Conservation (phyloP, 2,888 invertebrate species). For the Physocephala rufipes region DNA sequence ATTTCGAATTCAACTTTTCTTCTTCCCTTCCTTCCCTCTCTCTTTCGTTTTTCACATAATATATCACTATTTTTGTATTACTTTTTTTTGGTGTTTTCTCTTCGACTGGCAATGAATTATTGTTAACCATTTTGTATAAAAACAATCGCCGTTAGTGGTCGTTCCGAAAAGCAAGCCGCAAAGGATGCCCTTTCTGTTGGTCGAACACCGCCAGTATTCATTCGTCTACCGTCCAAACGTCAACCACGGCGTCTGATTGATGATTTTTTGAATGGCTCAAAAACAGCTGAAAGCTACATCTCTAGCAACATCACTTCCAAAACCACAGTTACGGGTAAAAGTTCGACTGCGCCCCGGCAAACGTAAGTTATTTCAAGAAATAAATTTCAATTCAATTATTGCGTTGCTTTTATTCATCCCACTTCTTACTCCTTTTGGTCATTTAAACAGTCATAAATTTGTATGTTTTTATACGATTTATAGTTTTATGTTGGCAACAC, state of each 20-base stretch:
- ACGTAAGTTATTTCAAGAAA: conserved; percentile 48
- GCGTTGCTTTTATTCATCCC: conserved; percentile 33
- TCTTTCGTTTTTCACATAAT: neutral
- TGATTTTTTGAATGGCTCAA: conserved; percentile 67
- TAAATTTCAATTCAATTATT: conserved; percentile 51
- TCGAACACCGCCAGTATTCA: conserved; percentile 77
- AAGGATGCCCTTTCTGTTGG: conserved; percentile 65
- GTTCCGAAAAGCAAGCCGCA: conserved; percentile 70
- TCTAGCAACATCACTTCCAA: conserved; percentile 34
- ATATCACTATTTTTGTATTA: neutral
- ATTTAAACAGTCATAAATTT: too few relatives aligned
- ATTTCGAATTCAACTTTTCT: too few relatives aligned
- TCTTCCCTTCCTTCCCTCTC: too few relatives aligned
- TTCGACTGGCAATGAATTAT: neutral
- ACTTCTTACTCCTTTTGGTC: neutral
- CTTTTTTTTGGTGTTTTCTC: neutral
- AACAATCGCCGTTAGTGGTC: conserved; percentile 65
- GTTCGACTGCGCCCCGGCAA: conserved; percentile 43
- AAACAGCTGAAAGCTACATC: conserved; percentile 65
- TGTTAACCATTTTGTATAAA: conserved; percentile 1
- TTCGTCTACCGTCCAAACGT: conserved; percentile 80
- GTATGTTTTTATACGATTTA: too few relatives aligned
- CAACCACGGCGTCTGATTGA: conserved; percentile 76
- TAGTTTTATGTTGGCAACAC: conserved; percentile 13
- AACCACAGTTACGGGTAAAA: conserved; percentile 24